A percentile compares a stretch with the other conserved stretches of the same genome.
These are phyloP conservation scores for Glossosoma conforme DNA, from an alignment of 1,140 invertebrate species.

Conservation along the genomic window DNA sequence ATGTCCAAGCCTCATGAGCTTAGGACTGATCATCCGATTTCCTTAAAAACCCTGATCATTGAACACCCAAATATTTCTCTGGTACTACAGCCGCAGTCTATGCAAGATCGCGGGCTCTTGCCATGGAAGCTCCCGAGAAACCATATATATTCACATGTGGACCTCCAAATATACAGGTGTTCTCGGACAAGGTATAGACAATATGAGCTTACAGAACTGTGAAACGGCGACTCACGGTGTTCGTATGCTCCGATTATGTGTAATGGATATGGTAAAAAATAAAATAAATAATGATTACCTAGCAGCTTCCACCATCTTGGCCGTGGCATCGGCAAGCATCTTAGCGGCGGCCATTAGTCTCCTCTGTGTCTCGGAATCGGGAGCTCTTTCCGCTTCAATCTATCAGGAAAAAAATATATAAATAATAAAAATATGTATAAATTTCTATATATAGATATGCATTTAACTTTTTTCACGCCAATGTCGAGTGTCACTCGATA, in stretches of 20 bases:
- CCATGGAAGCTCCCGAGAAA: not conserved
- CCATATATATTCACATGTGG: no score
- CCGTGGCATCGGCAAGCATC: constrained; percentile 91
- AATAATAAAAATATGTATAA: constrained; percentile 1
- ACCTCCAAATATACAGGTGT: no score
- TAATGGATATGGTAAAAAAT: constrained; percentile 49
- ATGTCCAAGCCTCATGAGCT: not conserved
- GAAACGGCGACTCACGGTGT: no score
- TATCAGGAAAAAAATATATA: constrained; percentile 30
- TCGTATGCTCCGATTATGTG: no score
- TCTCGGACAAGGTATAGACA: no score
- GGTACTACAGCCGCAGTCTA: no score
- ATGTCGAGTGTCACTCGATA: constrained; percentile 2
- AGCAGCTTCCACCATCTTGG: constrained; percentile 93
- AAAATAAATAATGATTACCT: constrained; percentile 50
- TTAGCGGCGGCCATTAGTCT: constrained; percentile 88
- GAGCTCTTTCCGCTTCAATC: constrained; percentile 83
- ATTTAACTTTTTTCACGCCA: not conserved
- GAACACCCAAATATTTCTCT: no score
- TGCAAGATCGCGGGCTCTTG: no score
- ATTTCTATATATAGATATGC: constrained; percentile 2
- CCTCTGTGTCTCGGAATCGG: constrained; percentile 84
- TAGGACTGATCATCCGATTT: no score
- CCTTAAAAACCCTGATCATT: no score
- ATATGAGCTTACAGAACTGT: no score